Evolutionary conservation across 2,113 vertebrate genomes (phyloP), one percentile per base, ranked within the genome.

Genomic region (Albula goreensis): DNA sequence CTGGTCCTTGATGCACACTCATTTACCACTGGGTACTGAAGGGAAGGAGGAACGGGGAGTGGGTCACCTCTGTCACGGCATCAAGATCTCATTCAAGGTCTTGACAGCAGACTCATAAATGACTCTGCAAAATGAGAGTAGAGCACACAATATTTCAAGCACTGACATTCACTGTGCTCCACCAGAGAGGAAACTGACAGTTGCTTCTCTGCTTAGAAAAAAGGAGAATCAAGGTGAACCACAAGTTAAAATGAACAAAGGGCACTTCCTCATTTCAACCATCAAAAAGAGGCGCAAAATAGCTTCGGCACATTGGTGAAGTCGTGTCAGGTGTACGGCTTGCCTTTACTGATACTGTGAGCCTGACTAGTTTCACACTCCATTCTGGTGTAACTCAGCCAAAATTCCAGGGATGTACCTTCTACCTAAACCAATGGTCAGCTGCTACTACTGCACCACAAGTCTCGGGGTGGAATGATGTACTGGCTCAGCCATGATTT

Each of bases 101-200:
- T 90, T 96, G 88, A 95, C 84, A 53, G 96, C 96, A 4, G 95
- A 96, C 90, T 97, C 94, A 86, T 93, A 97, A 56, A 99, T 92
- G 83, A 90, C 89, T 89, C 98, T 99, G 90, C 15, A 2, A 22
- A 1, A 93, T 90, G 93, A 94, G 50, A 85, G 87, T 63, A 51
- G 1, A 66, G 60, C 60, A 66, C 17, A 19, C 22, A 3, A 66
- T 4, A 5, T 66, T 74, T 9, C 8, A 74, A 74, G 31, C 25
- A 2, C 22, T 74, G n/a, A 10, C 70, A 74, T 31, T 31, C 70
- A 7, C n/a, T 25, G 8, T 7, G 70, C n/a, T 31, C n/a, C 70
- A 74, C 60, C 17, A 66, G 60, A 66, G 3, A 66, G 56, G 11
- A 15, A 15, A 66, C 31, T 41, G 31, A 41, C 31, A 41, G 31